These are phyloP conservation scores for Aphelocoma coerulescens DNA, from an alignment of 2,113 vertebrate species.

Conservation along the genomic window DNA sequence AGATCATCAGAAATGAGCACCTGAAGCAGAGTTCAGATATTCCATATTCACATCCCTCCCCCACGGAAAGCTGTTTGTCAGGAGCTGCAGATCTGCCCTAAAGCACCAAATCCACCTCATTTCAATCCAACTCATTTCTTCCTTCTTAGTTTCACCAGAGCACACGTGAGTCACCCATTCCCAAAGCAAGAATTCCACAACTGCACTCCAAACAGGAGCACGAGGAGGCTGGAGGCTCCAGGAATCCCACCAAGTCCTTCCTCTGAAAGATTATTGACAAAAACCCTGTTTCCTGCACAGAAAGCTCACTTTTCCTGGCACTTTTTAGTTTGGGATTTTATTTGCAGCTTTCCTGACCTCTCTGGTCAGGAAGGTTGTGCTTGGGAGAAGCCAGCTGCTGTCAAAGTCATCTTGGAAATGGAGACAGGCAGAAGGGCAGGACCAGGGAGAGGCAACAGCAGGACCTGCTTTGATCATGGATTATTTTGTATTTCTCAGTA, in stretches of 20 bases:
- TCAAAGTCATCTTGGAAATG: background rate
- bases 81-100: background rate
- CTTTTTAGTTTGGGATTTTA: background rate
- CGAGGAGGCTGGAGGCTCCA: fast-evolving
- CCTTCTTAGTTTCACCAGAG: fast-evolving
- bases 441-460: background rate
- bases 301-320: fast-evolving
- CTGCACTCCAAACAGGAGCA: background rate
- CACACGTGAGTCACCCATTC: fast-evolving
- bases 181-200: background rate
- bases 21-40: background rate
- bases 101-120: background rate
- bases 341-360: background rate
- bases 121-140: background rate
- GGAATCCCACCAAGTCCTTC: background rate
- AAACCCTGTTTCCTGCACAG: background rate
- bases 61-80: fast-evolving
- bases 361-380: background rate
- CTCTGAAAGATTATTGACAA: background rate
- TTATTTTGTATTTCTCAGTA: background rate
- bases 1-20: background rate
- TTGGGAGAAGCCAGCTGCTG: background rate
- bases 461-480: fast-evolving
- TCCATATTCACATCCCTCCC: fast-evolving
- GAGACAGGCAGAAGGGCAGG: background rate